These are phyloP conservation scores for Loris lydekkerianus DNA, from an alignment of 2,797 vertebrate genomes.

Conservation along the genomic window DNA sequence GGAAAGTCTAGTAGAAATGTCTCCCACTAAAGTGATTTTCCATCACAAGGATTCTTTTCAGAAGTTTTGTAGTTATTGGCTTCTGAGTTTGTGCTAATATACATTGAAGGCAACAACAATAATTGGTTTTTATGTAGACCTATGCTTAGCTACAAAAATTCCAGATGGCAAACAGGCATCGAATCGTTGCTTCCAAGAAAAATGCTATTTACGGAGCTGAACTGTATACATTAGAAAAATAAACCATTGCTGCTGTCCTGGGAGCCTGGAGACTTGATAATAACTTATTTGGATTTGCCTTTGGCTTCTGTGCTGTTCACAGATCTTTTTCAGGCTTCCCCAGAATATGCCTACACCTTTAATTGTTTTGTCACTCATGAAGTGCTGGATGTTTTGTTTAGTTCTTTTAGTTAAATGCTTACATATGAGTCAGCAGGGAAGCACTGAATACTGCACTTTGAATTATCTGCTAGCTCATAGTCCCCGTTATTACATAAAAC, in stretches of 20 bases:
- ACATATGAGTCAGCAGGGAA: background rate
- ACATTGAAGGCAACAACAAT: background rate
- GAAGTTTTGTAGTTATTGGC: background rate
- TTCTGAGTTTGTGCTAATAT: constrained; percentile 45
- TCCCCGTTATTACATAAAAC: constrained; percentile 29
- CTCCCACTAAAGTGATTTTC: background rate
- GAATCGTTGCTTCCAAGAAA: constrained; percentile 38
- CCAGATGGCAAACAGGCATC: constrained; percentile 42
- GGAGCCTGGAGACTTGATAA: background rate
- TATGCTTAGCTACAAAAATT: constrained; percentile 48
- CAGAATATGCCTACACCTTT: constrained; percentile 62
- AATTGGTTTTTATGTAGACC: constrained; percentile 11
- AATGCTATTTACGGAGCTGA: background rate
- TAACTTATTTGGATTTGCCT: background rate
- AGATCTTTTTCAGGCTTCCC: constrained; percentile 9
- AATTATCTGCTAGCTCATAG: constrained; percentile 15
- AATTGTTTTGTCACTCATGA: constrained; percentile 34
- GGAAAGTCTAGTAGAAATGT: background rate
- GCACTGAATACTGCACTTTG: background rate
- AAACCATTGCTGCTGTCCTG: background rate
- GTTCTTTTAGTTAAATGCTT: constrained; percentile 62
- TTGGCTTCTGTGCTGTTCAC: background rate
- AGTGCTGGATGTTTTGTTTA: constrained; percentile 31
- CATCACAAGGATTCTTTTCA: constrained; percentile 20
- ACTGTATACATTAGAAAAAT: constrained; percentile 28